phyloP scores from a whole-genome alignment of 2,113 vertebrate genomes.

The Nettapus auritus region DNA sequence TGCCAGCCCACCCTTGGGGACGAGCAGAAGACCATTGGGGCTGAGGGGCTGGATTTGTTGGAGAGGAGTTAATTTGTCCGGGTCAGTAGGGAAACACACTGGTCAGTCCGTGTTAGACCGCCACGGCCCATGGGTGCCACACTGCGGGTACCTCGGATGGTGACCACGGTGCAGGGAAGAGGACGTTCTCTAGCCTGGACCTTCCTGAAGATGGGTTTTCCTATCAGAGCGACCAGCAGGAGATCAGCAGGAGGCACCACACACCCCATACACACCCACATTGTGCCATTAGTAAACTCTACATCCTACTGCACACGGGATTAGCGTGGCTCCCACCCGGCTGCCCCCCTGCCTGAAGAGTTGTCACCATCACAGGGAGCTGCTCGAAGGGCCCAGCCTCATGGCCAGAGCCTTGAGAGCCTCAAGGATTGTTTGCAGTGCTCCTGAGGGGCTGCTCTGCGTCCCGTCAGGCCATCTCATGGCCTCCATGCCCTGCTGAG shows the following conservation, averaged over 20 bases:
- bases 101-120: not conserved
- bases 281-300: slow-evolving; percentile 57
- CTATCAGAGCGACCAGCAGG: slow-evolving; percentile 77
- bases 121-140: rapidly evolving
- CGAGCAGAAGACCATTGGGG: not conserved
- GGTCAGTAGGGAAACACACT: not conserved
- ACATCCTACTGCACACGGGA: not conserved
- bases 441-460: not conserved
- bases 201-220: slow-evolving; percentile 87
- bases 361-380: not conserved
- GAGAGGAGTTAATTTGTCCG: not conserved
- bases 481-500: not conserved
- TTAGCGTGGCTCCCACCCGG: not conserved
- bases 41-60: not conserved
- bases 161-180: slow-evolving; percentile 82
- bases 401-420: not conserved
- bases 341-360: not conserved
- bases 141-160: slow-evolving; percentile 80
- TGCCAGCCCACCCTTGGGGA: not conserved
- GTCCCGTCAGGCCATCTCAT: rapidly evolving
- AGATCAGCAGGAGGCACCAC: slow-evolving; percentile 49
- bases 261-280: not conserved
- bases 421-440: not conserved
- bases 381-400: not conserved
- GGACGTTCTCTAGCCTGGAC: slow-evolving; percentile 87